A percentile compares a stretch with the other conserved stretches of the same genome.
Conservation (phyloP, 2,797 vertebrate genomes). For the Clamator glandarius region DNA sequence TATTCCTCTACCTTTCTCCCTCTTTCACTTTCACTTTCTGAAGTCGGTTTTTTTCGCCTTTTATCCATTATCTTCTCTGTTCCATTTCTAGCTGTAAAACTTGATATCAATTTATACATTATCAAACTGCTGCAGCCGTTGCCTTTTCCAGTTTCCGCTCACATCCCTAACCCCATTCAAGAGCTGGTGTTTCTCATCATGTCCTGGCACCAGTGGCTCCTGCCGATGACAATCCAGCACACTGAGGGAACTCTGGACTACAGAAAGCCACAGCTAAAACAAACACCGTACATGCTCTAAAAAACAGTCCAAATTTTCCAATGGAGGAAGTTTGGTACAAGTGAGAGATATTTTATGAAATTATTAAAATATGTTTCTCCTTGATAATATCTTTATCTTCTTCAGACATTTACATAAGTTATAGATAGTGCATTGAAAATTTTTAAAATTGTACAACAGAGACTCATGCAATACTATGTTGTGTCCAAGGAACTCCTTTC, state of each 20-base stretch:
- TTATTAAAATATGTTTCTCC: not conserved
- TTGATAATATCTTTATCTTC: not conserved
- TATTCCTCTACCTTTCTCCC: not conserved
- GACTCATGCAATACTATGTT: not conserved
- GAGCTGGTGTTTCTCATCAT: not conserved
- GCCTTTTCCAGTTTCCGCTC: not conserved
- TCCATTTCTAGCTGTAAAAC: not conserved
- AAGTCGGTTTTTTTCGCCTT: not conserved
- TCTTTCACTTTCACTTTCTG: not conserved
- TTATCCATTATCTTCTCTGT: not conserved
- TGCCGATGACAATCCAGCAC: not conserved
- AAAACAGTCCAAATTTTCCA: not conserved
- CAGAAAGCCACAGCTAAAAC: not conserved
- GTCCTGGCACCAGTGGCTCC: not conserved
- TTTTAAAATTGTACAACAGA: not conserved
- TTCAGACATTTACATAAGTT: not conserved
- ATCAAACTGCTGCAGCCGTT: not conserved
- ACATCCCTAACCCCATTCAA: not conserved
- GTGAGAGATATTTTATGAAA: not conserved
- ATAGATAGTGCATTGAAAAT: not conserved
- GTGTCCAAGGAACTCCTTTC: constrained; percentile 47
- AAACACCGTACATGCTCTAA: not conserved
- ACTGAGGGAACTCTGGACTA: not conserved
- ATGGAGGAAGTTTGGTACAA: not conserved
- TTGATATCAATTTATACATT: not conserved